A percentile compares a stretch with the other conserved stretches of the same genome.
Evolutionary conservation across 30 jellyfish, hydroid and myxozoan genomes (phyloP).

Genomic region (Aurelia sp.): DNA sequence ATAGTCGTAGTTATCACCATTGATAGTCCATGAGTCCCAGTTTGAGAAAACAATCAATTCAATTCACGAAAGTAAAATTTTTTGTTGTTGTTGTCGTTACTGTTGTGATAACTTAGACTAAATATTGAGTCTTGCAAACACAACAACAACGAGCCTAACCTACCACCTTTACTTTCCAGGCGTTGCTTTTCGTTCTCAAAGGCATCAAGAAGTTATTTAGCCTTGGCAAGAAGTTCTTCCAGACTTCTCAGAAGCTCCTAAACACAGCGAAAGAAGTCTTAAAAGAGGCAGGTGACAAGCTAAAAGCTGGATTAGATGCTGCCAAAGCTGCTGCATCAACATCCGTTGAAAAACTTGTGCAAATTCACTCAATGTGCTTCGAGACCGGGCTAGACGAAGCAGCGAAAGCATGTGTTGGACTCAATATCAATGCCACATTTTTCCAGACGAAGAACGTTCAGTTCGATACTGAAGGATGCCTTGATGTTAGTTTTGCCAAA

Average conservation of each 20-base stretch:
- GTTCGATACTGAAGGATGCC: constrained; percentile 65
- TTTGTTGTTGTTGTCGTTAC: too few species aligned
- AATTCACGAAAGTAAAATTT: too few species aligned
- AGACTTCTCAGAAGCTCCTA: constrained; percentile 47
- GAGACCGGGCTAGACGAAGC: constrained; percentile 71
- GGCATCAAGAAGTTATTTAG: constrained; percentile 64
- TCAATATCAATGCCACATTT: constrained; percentile 53
- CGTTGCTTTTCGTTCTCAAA: constrained; percentile 31
- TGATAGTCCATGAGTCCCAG: too few species aligned
- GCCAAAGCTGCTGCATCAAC: constrained; percentile 75
- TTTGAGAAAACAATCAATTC: too few species aligned
- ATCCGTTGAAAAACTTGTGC: constrained; percentile 62
- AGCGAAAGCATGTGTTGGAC: constrained; percentile 77
- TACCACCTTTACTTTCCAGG: constrained; percentile 21
- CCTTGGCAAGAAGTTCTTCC: constrained; percentile 69
- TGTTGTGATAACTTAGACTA: too few species aligned
- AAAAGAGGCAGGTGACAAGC: constrained; percentile 35
- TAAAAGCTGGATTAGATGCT: constrained; percentile 76
- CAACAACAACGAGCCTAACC: too few species aligned
- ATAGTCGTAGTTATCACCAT: too few species aligned
- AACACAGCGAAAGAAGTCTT: constrained; percentile 50
- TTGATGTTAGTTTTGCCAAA: constrained; percentile 75
- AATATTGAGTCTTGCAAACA: too few species aligned
- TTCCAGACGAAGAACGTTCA: constrained; percentile 51
- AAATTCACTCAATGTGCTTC: constrained; percentile 76